These are phyloP conservation scores for Hypsibius dujardini DNA, from an alignment of 1,140 invertebrate species.

Conservation along the genomic window DNA sequence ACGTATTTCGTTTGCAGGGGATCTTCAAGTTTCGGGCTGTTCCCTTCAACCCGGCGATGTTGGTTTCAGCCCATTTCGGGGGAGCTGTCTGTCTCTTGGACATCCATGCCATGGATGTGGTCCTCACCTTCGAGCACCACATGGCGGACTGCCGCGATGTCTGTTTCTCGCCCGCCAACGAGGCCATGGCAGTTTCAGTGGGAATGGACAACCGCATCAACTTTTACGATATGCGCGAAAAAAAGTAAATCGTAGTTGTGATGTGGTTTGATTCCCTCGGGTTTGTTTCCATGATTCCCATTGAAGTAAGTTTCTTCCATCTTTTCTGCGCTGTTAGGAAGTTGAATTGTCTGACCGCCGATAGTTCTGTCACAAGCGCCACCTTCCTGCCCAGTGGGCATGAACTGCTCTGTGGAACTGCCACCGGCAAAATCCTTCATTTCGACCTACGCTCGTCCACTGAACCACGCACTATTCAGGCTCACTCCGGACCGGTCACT, in stretches of 20 bases:
- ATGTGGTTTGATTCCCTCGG: no score
- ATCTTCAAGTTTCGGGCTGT: no score
- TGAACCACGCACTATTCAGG: no score
- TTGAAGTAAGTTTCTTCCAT: background rate
- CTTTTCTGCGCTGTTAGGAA: background rate
- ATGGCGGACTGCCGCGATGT: background rate
- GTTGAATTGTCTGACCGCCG: no score
- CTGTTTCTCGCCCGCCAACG: background rate
- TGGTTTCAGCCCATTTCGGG: no score
- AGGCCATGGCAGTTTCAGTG: background rate
- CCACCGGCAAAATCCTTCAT: background rate
- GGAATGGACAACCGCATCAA: background rate
- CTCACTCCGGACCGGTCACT: slow-evolving; percentile 67
- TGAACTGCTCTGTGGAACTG: background rate
- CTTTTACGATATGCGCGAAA: background rate
- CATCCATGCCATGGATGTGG: no score
- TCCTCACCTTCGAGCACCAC: background rate
- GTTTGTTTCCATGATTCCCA: no score
- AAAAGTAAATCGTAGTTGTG: background rate
- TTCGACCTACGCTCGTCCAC: background rate
- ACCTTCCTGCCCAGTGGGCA: background rate
- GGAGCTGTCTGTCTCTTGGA: no score
- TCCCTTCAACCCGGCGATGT: no score
- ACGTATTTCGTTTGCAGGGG: no score
- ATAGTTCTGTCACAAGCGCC: background rate